Base-by-base conservation (phyloP, 2,888 invertebrate species). In the Drosophila villosipedis region DNA sequence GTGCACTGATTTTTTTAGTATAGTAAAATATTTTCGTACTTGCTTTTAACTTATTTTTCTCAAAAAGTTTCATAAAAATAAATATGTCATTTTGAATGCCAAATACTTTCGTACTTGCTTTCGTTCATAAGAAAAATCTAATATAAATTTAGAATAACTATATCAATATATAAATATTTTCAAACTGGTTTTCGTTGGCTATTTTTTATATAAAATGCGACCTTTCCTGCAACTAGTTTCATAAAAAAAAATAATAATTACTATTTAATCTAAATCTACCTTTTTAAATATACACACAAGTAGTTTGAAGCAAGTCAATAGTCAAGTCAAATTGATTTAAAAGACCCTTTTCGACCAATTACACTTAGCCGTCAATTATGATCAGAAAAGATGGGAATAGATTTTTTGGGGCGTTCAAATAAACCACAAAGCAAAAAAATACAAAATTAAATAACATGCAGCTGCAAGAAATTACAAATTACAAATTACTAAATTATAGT, bases 311-410 rank as follows among this genome's bases (percentile, higher is more conserved):
- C 49, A 9, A 22, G 37, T 43, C 39, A 57, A 55, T 58, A 50
- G 39, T 35, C 14, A 28, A 16, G 4, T 14, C 14, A 28, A 68
- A 31, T 31, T 39, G 35, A 47, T 60, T 43, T 41, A 28, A 25
- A 1, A 49, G 19, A 28, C 57, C 37, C 35, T 35, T 53, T 31
- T 30, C n/a, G 16, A 41, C 12, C 37, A 58, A 76, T 78, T 76
- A 82, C 74, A 87, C 49, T 69, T 63, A 62, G 57, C 72, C 74
- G 64, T 78, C 83, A 83, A 84, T 86, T 83, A 89, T 78, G 49
- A 54, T 72, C 76, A 70, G 75, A 55, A 64, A 64, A 68, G 54
- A 59, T 35, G 68, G 53, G 37, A 81, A 78, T 57, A 73, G 59
- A 77, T 43, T 52, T 22, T 54, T 5, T 54, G 41, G 33, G 62